Evolutionary conservation across 2,113 vertebrate species (phyloP), one percentile per base, ranked within the genome.

Genomic region (Aspiorhynchus laticeps): DNA sequence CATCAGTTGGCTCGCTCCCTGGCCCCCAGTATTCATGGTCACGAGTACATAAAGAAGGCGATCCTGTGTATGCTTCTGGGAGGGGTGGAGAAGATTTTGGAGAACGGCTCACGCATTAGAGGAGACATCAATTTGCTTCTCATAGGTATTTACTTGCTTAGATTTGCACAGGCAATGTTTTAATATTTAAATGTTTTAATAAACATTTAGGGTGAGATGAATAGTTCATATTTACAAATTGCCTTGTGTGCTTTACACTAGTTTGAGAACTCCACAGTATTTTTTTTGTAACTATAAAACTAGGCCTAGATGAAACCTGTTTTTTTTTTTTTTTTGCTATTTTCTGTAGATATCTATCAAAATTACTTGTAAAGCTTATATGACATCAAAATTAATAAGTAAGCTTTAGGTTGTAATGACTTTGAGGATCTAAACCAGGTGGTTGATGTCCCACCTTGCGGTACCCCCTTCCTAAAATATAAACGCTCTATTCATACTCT

Each of bases 101-200:
- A 99, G 41, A 99, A 99, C 0, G 98, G 97, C 61, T 98, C 96
- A 0, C 96, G 97, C 65, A 96, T 99, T 91, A 94, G 98, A 92
- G 98, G 98, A 87, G 98, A 99, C 93, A 99, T 99, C 93, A 99
- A 99, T 81, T 90, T 99, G 86, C 93, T 99, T 87, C 95, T 99
- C 5, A 99, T 99, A 88, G 98, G 98, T 99, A 94, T 63, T 86
- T 38, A 26, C 71, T 17, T 31, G 61, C 7, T 63, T 61, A 4
- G 65, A 28, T 17, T 14, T 15, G 33, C 36, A 36, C 71, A 48
- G 11, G 11, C 65, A 69, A 17, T 69, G 14, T 48, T 48, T 1
- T 48, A 48, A 48, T 48, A 69, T 69, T n/a, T n/a, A n/a, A 33
- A 17, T 28, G 28, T n/a, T n/a, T n/a, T n/a, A n/a, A 69, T 28